Evolutionary conservation across 2,113 vertebrate genomes (phyloP).

Genomic region (Rutilus rutilus): DNA sequence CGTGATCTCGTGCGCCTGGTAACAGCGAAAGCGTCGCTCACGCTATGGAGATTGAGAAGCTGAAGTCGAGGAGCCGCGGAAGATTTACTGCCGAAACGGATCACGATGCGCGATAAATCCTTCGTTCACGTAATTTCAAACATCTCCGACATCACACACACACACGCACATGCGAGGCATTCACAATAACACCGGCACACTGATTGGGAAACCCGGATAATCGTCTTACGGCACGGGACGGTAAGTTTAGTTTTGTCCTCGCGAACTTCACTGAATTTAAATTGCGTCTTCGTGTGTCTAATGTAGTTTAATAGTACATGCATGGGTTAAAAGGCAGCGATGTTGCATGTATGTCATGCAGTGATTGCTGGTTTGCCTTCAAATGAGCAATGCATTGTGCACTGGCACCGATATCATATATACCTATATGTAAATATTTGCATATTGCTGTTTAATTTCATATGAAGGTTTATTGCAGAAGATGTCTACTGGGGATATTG

Average conservation of each 20-base stretch:
- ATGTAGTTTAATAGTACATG: not conserved
- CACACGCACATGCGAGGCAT: not conserved
- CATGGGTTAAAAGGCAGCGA: not conserved
- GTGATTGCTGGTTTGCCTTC: not conserved
- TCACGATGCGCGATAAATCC: not conserved
- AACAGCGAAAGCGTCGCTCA: constrained; percentile 74
- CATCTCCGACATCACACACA: not conserved
- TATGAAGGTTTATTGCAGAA: not conserved
- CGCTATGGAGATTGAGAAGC: constrained; percentile 44
- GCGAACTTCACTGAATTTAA: not conserved
- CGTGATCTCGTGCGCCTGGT: constrained; percentile 69
- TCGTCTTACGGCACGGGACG: not conserved
- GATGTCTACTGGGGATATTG: constrained; percentile 16
- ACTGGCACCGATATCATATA: not conserved
- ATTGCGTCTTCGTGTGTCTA: not conserved
- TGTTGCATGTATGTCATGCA: not conserved
- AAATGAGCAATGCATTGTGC: not conserved
- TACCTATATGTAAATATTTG: too few relatives aligned
- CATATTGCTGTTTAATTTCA: not conserved
- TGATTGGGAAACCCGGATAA: not conserved
- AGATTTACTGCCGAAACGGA: constrained; percentile 1
- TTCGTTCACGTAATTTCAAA: not conserved
- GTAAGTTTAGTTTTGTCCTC: constrained; percentile 17
- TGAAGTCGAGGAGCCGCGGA: constrained; percentile 12
- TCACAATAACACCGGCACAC: not conserved